phyloP scores from a whole-genome alignment of 2,113 vertebrate species.

The Shinisaurus crocodilurus region DNA sequence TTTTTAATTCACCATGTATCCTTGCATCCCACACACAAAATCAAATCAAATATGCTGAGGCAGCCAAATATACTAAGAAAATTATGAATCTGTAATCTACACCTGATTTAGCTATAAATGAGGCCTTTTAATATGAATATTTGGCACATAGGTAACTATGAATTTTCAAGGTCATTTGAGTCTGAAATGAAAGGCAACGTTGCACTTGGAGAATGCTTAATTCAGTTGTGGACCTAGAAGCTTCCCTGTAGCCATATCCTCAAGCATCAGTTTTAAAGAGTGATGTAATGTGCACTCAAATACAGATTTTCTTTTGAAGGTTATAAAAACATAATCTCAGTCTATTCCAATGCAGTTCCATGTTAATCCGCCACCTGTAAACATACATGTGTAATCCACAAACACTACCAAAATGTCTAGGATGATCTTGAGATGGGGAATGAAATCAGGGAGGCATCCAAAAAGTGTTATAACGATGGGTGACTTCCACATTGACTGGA shows the following conservation, averaged over 20 bases:
- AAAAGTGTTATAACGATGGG: too few relatives aligned
- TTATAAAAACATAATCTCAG: background rate
- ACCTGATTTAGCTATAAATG: constrained; percentile 45
- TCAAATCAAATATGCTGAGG: constrained; percentile 34
- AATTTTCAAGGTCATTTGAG: constrained; percentile 13
- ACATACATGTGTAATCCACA: background rate
- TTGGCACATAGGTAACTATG: background rate
- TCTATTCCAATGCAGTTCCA: background rate
- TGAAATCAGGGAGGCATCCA: too few relatives aligned
- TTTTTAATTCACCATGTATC: constrained; percentile 43
- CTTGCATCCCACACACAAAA: constrained; percentile 34
- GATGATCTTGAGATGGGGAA: too few relatives aligned
- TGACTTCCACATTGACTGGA: too few relatives aligned
- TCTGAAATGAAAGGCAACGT: background rate
- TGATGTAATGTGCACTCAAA: background rate
- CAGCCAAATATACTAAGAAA: constrained; percentile 37
- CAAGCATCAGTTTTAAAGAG: background rate
- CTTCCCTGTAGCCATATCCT: background rate
- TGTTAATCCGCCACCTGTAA: background rate
- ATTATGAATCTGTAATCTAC: constrained; percentile 42
- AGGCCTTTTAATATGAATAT: background rate
- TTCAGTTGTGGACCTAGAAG: background rate
- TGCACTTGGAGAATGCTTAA: background rate
- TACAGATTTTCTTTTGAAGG: background rate
- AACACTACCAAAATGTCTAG: background rate